Evolutionary conservation across 2,888 invertebrate species (phyloP).

Genomic region (Galeopsomyia nigrocyanea): DNA sequence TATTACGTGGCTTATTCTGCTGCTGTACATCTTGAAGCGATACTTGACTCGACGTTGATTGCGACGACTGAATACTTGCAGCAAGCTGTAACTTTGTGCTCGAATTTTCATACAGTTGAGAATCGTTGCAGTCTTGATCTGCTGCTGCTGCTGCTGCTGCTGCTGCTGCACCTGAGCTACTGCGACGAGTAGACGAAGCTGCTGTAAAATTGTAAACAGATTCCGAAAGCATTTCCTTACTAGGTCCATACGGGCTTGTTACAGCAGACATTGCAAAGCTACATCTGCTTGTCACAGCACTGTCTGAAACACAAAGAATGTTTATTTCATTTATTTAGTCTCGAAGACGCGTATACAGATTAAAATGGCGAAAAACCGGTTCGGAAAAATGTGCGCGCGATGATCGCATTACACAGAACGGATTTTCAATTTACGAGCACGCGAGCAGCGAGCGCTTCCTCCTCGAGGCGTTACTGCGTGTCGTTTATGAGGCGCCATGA

Average conservation of each 20-base stretch:
- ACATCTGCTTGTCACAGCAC: slow-evolving; percentile 61
- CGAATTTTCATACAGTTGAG: slow-evolving; percentile 47
- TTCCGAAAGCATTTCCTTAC: slow-evolving; percentile 69
- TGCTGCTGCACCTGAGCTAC: slow-evolving; percentile 53
- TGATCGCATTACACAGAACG: slow-evolving; percentile 50
- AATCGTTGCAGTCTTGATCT: slow-evolving; percentile 65
- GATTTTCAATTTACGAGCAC: slow-evolving; percentile 50
- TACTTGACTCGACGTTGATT: neutral
- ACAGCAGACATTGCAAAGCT: slow-evolving; percentile 67
- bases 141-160: slow-evolving; percentile 54
- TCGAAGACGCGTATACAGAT: too few species aligned
- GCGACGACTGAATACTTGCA: slow-evolving; percentile 36
- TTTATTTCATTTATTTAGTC: too few species aligned
- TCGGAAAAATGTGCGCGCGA: slow-evolving; percentile 20
- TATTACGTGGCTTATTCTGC: slow-evolving; percentile 68
- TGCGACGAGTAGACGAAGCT: slow-evolving; percentile 55
- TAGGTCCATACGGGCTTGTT: slow-evolving; percentile 68
- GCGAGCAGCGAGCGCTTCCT: neutral
- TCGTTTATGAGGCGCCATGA: slow-evolving; percentile 38
- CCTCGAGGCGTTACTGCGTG: slow-evolving; percentile 39
- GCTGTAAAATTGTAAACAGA: slow-evolving; percentile 68
- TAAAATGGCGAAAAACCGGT: too few species aligned
- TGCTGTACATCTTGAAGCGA: slow-evolving; percentile 49
- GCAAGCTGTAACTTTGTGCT: slow-evolving; percentile 42
- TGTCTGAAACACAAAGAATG: slow-evolving; percentile 62